phyloP scores from a whole-genome alignment of 2,888 invertebrate species.

The Heteromurus nitidus region DNA sequence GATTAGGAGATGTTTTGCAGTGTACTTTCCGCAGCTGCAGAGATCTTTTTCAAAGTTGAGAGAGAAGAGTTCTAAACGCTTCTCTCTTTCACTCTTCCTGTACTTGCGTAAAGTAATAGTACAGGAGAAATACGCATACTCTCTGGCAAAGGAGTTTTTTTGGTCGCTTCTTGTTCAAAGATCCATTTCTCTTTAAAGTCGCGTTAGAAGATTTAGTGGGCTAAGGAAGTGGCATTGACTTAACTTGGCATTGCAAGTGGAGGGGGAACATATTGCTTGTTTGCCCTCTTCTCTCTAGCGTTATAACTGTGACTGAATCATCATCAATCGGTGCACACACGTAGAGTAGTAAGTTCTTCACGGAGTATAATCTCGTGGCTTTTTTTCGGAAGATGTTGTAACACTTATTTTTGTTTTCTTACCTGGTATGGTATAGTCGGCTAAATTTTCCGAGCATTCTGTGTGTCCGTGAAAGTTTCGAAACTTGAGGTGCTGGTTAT shows the following conservation, averaged over 20 bases:
- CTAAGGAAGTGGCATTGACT: constrained; percentile 44
- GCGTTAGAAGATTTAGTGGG: constrained; percentile 28
- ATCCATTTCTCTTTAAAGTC: constrained; percentile 30
- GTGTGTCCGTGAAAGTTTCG: too few relatives aligned
- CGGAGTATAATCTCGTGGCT: background rate
- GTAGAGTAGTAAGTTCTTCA: background rate
- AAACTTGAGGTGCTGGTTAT: too few relatives aligned
- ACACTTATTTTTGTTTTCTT: constrained; percentile 7
- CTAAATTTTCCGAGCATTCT: too few relatives aligned
- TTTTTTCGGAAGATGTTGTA: background rate
- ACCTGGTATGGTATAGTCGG: too few relatives aligned
- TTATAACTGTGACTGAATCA: background rate
- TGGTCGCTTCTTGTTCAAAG: background rate
- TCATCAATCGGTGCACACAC: background rate
- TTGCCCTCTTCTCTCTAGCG: constrained; percentile 23
- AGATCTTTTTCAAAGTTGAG: background rate
- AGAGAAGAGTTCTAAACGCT: background rate
- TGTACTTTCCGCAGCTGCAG: background rate
- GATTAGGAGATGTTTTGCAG: constrained; percentile 20
- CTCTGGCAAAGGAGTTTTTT: background rate
- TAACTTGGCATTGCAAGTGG: constrained; percentile 45
- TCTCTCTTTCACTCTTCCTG: constrained; percentile 2
- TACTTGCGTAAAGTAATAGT: background rate
- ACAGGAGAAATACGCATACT: background rate
- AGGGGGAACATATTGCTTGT: constrained; percentile 33